Conservation (phyloP, 2,888 invertebrate genomes). For the Ceratothoa steindachneri region DNA sequence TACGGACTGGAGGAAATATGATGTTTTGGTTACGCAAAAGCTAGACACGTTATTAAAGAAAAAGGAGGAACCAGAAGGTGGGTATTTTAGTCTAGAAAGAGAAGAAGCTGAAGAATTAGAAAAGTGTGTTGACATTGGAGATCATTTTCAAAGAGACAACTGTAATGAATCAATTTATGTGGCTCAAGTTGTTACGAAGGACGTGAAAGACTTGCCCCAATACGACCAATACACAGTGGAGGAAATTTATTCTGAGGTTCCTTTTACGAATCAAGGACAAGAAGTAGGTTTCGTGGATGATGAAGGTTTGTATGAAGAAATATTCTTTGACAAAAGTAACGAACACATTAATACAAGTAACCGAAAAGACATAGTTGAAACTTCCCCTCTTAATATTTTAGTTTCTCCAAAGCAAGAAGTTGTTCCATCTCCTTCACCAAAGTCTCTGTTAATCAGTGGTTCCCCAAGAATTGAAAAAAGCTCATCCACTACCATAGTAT, state of each 20-base stretch:
- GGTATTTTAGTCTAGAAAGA: conserved; percentile 39
- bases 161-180: conserved; percentile 38
- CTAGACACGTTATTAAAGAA: neutral
- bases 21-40: neutral
- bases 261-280: conserved; percentile 4
- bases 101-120: conserved; percentile 33
- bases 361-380: neutral
- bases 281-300: conserved; percentile 2
- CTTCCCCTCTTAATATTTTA: neutral
- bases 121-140: neutral
- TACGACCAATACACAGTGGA: neutral
- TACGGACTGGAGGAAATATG: conserved; percentile 1
- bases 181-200: conserved; percentile 27
- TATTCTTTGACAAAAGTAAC: conserved; percentile 4
- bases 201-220: neutral
- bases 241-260: conserved; percentile 1
- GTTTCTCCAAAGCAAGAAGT: neutral
- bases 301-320: conserved; percentile 1
- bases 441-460: neutral
- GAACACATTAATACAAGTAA: neutral
- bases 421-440: neutral
- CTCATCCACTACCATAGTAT: neutral
- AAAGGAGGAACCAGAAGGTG: conserved; percentile 36
- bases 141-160: conserved; percentile 23
- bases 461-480: conserved; percentile 1